phyloP scores from a whole-genome alignment of 2,888 invertebrate species.

The Xestoiulus laeticollis region DNA sequence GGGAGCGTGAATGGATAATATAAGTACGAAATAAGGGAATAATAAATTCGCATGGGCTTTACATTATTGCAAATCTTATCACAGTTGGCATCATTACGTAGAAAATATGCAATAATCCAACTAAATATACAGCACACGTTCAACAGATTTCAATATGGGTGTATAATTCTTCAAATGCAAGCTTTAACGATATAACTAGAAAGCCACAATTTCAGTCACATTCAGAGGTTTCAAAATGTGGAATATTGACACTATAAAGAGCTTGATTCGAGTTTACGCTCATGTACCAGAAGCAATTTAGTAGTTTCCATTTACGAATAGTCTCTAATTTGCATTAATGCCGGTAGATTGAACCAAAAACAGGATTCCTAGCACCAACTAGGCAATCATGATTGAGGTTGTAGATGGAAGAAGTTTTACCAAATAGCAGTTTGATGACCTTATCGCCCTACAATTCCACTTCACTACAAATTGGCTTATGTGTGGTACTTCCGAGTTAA shows the following conservation, averaged over 20 bases:
- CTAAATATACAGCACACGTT: not conserved
- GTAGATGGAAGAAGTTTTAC: too few relatives aligned
- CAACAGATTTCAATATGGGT: not conserved
- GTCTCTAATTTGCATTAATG: not conserved
- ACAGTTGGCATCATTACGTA: not conserved
- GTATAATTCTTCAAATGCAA: not conserved
- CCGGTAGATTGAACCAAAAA: not conserved
- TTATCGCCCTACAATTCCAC: too few relatives aligned
- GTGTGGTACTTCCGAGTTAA: too few relatives aligned
- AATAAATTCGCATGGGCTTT: not conserved
- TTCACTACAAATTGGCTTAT: too few relatives aligned
- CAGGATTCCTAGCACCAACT: not conserved
- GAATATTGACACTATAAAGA: not conserved
- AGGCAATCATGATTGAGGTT: not conserved
- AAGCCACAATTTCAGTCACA: not conserved
- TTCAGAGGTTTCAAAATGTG: not conserved
- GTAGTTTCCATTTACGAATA: not conserved
- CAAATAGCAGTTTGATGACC: too few relatives aligned
- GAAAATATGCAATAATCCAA: not conserved
- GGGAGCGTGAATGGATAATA: not conserved
- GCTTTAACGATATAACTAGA: too few relatives aligned
- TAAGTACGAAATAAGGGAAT: not conserved
- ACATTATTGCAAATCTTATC: not conserved
- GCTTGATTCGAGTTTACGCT: not conserved
- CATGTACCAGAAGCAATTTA: not conserved